Base-by-base conservation (phyloP, 2,888 invertebrate species). In the Lasioglossum oenotherae region DNA sequence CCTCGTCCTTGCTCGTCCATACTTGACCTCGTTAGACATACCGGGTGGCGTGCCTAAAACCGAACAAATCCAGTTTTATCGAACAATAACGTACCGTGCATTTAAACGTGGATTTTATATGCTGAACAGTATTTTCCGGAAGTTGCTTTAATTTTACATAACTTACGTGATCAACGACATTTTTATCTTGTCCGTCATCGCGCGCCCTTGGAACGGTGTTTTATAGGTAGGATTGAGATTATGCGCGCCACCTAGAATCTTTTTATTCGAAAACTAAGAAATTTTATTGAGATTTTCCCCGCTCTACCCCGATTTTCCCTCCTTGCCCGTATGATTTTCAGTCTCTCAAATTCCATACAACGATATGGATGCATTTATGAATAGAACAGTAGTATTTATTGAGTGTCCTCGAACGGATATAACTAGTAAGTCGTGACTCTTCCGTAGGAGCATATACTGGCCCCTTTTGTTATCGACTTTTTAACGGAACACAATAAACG, bases 321-420 rank as follows among this genome's bases (percentile, higher is more conserved):
- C n/a, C 38, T 35, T 1, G 19, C 82, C 81, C 78, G 80, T 80
- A 86, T 86, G 78, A 85, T 86, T 89, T 89, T 85, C 80, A 74
- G 80, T 86, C 74, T 83, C 85, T 85, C 79, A 57, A 78, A 53
- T 82, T 85, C 87, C 81, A 85, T 79, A 82, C 85, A 78, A 84
- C 81, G 73, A 89, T 89, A 89, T 78, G 78, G 85, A 89, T 89
- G 88, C 89, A 89, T 89, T 89, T 89, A 88, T 83, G 80, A 81
- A 86, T 89, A 89, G 89, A 85, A 88, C 86, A 83, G 85, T 89
- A 89, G 89, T 89, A 89, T 89, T 89, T 89, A 89, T 89, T 89
- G 85, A 88, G 82, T 86, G 86, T 88, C 89, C 85, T 85, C 69
- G 73, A 76, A 86, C 81, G 82, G 88, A 86, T 80, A 73, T 85